Evolutionary conservation across 2,797 vertebrate species (phyloP), one percentile per base, ranked within the genome.

Genomic region (Xiphophorus birchmanni): DNA sequence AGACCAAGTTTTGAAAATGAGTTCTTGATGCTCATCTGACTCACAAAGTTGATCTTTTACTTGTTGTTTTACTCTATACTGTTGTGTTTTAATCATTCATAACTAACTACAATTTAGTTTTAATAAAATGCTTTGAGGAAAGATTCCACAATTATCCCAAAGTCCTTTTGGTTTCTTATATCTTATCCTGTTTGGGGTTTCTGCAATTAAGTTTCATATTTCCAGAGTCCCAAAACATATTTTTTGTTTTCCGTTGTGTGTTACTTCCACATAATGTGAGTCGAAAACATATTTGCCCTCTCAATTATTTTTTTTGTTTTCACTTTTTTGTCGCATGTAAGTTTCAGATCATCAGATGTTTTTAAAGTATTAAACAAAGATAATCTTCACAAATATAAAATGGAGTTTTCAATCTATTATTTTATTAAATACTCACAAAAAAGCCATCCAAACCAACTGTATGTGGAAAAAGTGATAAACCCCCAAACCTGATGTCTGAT

Each of bases 41-140:
- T 71, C 65, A 3, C 77, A 45, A 56, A 63, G 71, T 77, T 75
- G n/a, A 52, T 80, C 21, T 76, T 82, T 0, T 37, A 52, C n/a
- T 81, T 81, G 78, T 86, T 88, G 76, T 77, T 48, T 4, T 82
- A 83, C 69, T 82, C 37, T 3, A n/a, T 2, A 50, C 18, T 50
- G 48, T 50, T 50, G 18, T 50, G 18, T 85, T 80, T 84, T 13
- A 72, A 44, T 78, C 48, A 50, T 47, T 73, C 80, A 79, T 81
- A 71, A 79, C 40, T 52, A 52, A 52, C 18, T 71, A 76, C 81
- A 80, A 85, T 75, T 87, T 54, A 78, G 47, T 79, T 29, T 45
- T 32, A 44, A 54, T 42, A 6, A n/a, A 63, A 23, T 72, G 48
- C 56, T 9, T 23, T 18, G 37, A 52, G 23, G 52, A 40, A 65